These are phyloP conservation scores for Bothrops jararaca DNA, from an alignment of 2,113 vertebrate species.

Conservation along the genomic window DNA sequence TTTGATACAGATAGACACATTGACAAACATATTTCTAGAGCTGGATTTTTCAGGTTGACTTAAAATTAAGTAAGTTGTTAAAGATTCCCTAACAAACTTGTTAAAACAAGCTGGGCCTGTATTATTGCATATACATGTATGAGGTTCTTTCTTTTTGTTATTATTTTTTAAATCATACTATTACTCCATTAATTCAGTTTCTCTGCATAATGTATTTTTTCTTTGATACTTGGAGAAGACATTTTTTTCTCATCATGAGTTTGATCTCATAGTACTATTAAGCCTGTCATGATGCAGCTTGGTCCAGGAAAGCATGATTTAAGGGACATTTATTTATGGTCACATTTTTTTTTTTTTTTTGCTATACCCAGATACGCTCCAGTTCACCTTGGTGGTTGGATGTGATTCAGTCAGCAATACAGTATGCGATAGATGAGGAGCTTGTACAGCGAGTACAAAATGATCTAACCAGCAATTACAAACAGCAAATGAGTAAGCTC, in stretches of 20 bases:
- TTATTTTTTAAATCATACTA: background rate
- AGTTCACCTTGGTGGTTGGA: slow-evolving; percentile 94
- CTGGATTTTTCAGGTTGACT: background rate
- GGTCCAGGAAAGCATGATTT: background rate
- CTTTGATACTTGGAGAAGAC: background rate
- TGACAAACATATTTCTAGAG: background rate
- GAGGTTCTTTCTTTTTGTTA: background rate
- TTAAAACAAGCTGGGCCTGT: background rate
- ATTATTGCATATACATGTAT: background rate
- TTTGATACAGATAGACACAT: background rate
- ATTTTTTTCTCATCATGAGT: background rate
- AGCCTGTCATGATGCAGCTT: background rate
- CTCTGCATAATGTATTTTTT: background rate
- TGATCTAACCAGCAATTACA: slow-evolving; percentile 90
- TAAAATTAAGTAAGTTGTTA: background rate
- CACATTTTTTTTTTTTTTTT: slow-evolving; percentile 7
- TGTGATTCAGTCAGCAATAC: slow-evolving; percentile 83
- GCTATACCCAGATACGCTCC: slow-evolving; percentile 64
- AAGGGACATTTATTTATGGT: background rate
- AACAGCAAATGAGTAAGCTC: slow-evolving; percentile 84
- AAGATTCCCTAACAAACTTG: background rate
- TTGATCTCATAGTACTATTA: background rate
- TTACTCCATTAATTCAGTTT: background rate
- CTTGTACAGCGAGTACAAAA: slow-evolving; percentile 90
- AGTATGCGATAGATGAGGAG: slow-evolving; percentile 85